Evolutionary conservation across 2,797 vertebrate species (phyloP).

Genomic region (Chaetodon trifasciatus): DNA sequence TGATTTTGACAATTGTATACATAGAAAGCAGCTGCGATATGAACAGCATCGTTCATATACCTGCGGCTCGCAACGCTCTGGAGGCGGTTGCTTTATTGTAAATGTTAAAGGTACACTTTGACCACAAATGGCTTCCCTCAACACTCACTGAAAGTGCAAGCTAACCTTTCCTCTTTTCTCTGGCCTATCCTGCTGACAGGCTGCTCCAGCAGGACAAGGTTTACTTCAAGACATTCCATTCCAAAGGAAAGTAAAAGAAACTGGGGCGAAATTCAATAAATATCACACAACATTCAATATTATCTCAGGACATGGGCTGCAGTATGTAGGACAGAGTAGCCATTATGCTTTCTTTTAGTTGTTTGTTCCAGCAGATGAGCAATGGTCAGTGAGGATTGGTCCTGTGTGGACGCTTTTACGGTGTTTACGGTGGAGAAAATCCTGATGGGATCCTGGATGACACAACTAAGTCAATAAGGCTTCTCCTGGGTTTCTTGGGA

Average conservation of each 20-base stretch:
- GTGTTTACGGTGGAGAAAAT: conserved; percentile 5
- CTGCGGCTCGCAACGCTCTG: too few species aligned
- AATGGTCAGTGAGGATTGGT: background rate
- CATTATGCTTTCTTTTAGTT: background rate
- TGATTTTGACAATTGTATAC: background rate
- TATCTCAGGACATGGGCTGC: background rate
- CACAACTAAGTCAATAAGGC: conserved; percentile 62
- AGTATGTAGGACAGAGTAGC: background rate
- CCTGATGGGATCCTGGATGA: conserved; percentile 45
- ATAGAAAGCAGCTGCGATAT: too few species aligned
- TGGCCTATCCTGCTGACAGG: too few species aligned
- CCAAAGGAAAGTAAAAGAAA: background rate
- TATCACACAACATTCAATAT: background rate
- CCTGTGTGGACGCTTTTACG: background rate
- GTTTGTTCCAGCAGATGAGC: conserved; percentile 9
- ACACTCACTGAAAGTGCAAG: too few species aligned
- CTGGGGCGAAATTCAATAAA: too few species aligned
- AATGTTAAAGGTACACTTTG: too few species aligned
- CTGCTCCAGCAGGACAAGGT: too few species aligned
- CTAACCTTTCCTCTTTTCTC: too few species aligned
- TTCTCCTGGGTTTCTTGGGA: conserved; percentile 40
- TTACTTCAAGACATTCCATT: too few species aligned
- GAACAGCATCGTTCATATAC: too few species aligned
- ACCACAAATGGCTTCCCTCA: too few species aligned
- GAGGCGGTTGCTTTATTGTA: too few species aligned